Percentiles rank a stretch among this genome's conserved stretches.
These are phyloP conservation scores for Pentalonia nigronervosa DNA, from an alignment of 1,140 invertebrate species.

Conservation along the genomic window DNA sequence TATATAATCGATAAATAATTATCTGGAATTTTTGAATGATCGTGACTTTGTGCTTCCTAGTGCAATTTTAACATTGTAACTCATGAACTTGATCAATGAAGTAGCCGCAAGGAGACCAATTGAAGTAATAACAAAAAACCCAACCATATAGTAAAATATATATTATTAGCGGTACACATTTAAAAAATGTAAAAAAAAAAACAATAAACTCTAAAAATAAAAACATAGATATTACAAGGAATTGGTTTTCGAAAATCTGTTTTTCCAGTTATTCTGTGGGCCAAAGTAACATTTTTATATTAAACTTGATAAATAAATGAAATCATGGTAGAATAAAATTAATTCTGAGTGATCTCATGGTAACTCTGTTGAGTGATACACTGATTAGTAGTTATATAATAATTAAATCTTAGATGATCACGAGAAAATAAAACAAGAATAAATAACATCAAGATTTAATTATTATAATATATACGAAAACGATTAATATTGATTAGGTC, in stretches of 20 bases:
- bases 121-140: not conserved
- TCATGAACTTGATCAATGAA: constrained; percentile 24
- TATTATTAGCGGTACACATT: not conserved
- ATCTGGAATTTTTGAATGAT: constrained; percentile 24
- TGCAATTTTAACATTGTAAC: constrained; percentile 31
- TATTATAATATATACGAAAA: not conserved
- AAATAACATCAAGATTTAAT: constrained; percentile 6
- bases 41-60: constrained; percentile 1
- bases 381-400: not conserved
- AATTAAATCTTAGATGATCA: not conserved
- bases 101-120: not conserved
- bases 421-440: not conserved
- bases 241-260: not conserved
- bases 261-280: not conserved
- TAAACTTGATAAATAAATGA: not conserved
- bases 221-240: not conserved
- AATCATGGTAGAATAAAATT: not conserved
- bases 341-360: not conserved
- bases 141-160: not conserved
- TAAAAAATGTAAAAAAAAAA: constrained; percentile 20
- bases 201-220: not conserved
- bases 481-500: not conserved
- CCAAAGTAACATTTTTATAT: not conserved
- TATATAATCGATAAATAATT: constrained; percentile 40
- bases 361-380: not conserved